Evolutionary conservation across 2,888 invertebrate species (phyloP).

Genomic region (Drosophila ezoana): DNA sequence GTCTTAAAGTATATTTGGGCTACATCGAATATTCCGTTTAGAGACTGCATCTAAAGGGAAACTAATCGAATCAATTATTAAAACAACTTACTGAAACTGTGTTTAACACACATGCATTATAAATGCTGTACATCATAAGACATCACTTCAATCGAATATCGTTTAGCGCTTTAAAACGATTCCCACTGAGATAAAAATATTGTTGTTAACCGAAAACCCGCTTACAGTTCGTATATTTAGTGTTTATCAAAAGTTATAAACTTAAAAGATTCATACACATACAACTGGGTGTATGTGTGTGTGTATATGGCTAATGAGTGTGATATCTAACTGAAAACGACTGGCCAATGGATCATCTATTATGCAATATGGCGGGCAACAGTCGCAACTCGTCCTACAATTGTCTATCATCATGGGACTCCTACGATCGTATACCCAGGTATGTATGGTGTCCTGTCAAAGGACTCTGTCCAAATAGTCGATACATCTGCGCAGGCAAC

Average conservation of each 20-base stretch:
- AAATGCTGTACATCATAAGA: not conserved
- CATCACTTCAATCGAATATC: conserved; percentile 33
- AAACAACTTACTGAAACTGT: conserved; percentile 23
- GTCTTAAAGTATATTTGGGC: conserved; percentile 48
- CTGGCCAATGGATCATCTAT: conserved; percentile 84
- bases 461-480: not conserved
- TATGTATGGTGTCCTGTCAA: conserved; percentile 80
- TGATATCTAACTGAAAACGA: conserved; percentile 55
- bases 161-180: conserved; percentile 24
- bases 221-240: not conserved
- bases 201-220: conserved; percentile 3
- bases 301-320: conserved; percentile 34
- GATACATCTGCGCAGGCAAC: not conserved
- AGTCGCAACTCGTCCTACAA: conserved; percentile 95
- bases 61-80: conserved; percentile 40
- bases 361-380: conserved; percentile 86
- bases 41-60: conserved; percentile 6
- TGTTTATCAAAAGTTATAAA: conserved; percentile 21
- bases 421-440: conserved; percentile 96
- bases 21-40: conserved; percentile 8
- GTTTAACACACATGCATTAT: not conserved
- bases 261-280: conserved; percentile 21
- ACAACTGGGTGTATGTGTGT: conserved; percentile 9
- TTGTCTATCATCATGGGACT: conserved; percentile 95
- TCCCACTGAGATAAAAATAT: conserved; percentile 49